Evolutionary conservation across 2,797 vertebrate genomes (phyloP).

Genomic region (Pterois miles): DNA sequence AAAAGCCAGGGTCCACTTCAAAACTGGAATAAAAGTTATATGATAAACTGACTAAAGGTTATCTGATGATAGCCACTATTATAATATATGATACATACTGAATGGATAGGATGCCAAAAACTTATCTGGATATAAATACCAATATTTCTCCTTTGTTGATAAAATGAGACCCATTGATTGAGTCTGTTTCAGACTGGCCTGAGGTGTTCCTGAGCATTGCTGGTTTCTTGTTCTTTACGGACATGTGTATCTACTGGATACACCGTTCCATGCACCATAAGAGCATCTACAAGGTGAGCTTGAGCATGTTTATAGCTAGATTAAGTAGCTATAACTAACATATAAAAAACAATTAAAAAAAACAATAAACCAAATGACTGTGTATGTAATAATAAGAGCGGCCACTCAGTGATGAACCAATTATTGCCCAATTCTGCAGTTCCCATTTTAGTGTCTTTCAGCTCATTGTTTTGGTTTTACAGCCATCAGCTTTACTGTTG

Average conservation of each 20-base stretch:
- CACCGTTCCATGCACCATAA: slow-evolving; percentile 92
- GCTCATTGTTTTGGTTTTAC: neutral
- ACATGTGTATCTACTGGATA: slow-evolving; percentile 97
- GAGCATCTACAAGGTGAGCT: slow-evolving; percentile 89
- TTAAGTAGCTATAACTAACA: no score
- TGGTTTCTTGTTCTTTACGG: slow-evolving; percentile 95
- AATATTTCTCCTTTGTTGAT: neutral
- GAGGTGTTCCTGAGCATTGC: slow-evolving; percentile 86
- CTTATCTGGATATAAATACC: no score
- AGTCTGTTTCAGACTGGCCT: slow-evolving; percentile 83
- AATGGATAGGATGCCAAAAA: no score
- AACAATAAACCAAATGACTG: neutral
- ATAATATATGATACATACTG: no score
- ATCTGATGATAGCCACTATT: neutral
- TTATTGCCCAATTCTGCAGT: neutral
- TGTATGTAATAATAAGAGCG: neutral
- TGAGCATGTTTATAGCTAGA: neutral
- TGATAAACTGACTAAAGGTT: neutral
- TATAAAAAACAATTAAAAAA: no score
- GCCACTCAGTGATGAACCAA: neutral
- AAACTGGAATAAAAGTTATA: neutral
- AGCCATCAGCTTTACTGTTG: no score
- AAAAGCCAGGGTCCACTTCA: neutral
- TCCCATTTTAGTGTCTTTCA: neutral
- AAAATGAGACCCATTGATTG: neutral